Conservation (phyloP, 2,113 vertebrate species). For the Collichthys lucidus region DNA sequence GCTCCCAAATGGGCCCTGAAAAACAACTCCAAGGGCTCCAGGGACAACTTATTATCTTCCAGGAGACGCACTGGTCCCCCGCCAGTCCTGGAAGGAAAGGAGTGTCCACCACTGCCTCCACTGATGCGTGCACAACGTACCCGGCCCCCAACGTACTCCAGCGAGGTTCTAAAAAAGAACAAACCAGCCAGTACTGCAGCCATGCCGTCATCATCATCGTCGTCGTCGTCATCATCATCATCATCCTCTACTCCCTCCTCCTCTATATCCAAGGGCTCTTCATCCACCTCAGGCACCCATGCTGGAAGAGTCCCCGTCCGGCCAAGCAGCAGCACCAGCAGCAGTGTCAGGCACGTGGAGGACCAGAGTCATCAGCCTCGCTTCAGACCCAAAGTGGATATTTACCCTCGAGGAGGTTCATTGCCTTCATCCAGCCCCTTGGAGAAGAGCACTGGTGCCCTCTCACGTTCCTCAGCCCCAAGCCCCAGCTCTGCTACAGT, state of each 20-base stretch:
- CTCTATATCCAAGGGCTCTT: conserved; percentile 53
- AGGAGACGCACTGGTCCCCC: conserved; percentile 93
- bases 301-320: conserved; percentile 51
- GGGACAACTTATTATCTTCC: conserved; percentile 82
- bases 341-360: conserved; percentile 69
- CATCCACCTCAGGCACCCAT: conserved; percentile 49
- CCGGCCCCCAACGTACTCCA: conserved; percentile 79
- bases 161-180: conserved; percentile 75
- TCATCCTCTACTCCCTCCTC: conserved; percentile 57
- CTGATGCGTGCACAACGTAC: conserved; percentile 86
- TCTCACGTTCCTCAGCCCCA: conserved; percentile 69
- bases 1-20: conserved; percentile 91
- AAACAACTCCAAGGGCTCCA: conserved; percentile 82
- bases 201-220: conserved; percentile 49
- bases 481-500: conserved; percentile 67
- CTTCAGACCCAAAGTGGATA: conserved; percentile 82
- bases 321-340: conserved; percentile 45
- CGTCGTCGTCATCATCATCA: conserved; percentile 21
- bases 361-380: conserved; percentile 76
- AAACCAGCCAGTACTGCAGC: conserved; percentile 70
- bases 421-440: conserved; percentile 67
- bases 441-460: conserved; percentile 78
- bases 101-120: conserved; percentile 89
- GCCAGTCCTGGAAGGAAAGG: conserved; percentile 89
- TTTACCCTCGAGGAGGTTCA: conserved; percentile 76